Conservation (phyloP, 2,797 vertebrate genomes). For the Thaleichthys pacificus region DNA sequence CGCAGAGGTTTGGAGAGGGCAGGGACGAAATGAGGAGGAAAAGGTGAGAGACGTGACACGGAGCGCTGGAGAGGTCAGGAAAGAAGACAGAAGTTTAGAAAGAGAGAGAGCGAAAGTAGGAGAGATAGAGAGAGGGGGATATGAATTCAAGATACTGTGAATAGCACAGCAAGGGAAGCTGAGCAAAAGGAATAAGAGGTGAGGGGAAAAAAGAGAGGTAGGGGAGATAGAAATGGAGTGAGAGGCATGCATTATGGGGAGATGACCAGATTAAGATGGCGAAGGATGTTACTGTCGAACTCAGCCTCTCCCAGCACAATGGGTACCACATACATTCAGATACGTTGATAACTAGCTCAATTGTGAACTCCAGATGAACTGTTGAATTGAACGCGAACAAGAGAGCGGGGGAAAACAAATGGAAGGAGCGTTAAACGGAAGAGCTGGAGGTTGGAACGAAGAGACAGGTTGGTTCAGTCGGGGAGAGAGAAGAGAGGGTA, state of each 20-base stretch:
- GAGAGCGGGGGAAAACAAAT: conserved; percentile 30
- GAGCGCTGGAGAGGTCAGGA: not conserved
- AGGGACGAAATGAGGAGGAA: not conserved
- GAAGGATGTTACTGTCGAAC: no score
- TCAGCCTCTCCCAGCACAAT: no score
- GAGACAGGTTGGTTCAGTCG: no score
- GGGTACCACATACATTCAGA: no score
- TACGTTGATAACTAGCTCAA: no score
- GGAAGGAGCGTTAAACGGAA: conserved; percentile 6
- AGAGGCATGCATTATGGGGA: no score
- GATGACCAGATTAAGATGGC: no score
- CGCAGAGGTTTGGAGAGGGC: no score
- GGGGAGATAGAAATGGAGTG: conserved; percentile 33
- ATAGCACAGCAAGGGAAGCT: not conserved
- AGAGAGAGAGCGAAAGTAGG: conserved; percentile 20
- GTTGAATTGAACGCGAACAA: no score
- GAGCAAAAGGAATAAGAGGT: not conserved
- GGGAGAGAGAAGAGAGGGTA: not conserved
- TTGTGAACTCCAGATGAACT: no score
- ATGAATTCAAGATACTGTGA: not conserved
- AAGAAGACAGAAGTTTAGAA: not conserved
- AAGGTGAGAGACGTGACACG: not conserved
- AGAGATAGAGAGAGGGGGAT: conserved; percentile 7
- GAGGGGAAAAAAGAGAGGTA: conserved; percentile 25
- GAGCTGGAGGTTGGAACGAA: conserved; percentile 14